Conservation (phyloP, 2,797 vertebrate genomes). For the Falco naumanni region DNA sequence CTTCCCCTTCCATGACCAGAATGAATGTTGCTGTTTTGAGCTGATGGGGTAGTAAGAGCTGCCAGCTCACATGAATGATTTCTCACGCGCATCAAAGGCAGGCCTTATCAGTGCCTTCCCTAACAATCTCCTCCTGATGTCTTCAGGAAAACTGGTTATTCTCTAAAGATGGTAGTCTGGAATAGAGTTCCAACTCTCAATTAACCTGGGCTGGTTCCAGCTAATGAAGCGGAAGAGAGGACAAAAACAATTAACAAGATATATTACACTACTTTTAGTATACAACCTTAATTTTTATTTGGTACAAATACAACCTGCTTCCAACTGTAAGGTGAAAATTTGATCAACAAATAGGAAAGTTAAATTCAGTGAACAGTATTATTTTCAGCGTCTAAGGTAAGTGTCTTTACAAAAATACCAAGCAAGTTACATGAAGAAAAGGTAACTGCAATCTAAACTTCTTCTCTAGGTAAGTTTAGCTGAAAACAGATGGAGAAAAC, state of each 20-base stretch:
- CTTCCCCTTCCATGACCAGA: not conserved
- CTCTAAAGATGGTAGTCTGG: not conserved
- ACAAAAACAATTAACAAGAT: not conserved
- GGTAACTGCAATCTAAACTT: not conserved
- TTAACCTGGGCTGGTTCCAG: slow-evolving; percentile 44
- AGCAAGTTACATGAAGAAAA: not conserved
- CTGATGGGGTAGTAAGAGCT: not conserved
- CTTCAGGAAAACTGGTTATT: slow-evolving; percentile 15
- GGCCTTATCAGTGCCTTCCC: not conserved
- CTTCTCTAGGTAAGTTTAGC: not conserved
- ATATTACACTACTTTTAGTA: not conserved
- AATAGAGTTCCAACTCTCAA: slow-evolving; percentile 39
- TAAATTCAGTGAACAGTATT: not conserved
- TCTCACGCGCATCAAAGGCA: not conserved
- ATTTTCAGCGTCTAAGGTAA: not conserved
- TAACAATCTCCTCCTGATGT: not conserved
- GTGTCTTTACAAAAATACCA: not conserved
- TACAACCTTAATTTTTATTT: not conserved
- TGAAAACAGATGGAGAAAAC: not conserved
- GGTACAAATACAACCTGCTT: not conserved
- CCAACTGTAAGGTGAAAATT: not conserved
- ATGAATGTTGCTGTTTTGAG: not conserved
- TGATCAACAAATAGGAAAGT: not conserved
- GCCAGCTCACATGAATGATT: not conserved
- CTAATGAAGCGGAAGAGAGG: slow-evolving; percentile 31